Evolutionary conservation across 2,113 vertebrate genomes (phyloP), one percentile per base, ranked within the genome.

Genomic region (Psilopogon haemacephalus): DNA sequence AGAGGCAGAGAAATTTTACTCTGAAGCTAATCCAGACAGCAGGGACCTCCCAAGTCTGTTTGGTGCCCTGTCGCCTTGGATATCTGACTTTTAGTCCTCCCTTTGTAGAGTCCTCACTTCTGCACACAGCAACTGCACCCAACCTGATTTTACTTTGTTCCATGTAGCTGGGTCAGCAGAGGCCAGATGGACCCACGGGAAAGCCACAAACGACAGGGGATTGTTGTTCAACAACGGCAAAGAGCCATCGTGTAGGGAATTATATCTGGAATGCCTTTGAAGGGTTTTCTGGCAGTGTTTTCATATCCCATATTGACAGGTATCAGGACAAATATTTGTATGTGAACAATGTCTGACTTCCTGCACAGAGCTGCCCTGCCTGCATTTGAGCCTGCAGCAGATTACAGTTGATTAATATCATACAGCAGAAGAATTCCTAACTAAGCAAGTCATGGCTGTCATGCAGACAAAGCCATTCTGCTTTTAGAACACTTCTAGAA

Each of bases 341-440:
- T 78, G 32, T 50, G 88, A 91, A 85, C 69, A 77, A 69, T 42
- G 71, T 67, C 70, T 92, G 71, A 84, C 24, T 87, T 93, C 38
- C 56, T 83, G 37, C 46, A 93, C 42, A 62, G 64, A 88, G 32
- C 55, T 84, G 69, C 50, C 73, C 77, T 1, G 4, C 54, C 54
- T 81, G 24, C 37, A 73, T 82, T 74, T 78, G 42, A 90, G 48
- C 42, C 77, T 97, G 86, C 67, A 86, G 65, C 65, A 90, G 12
- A 64, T 90, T 90, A 75, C 33, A 80, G 77, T 93, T 94, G 94
- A 93, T 95, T 94, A 84, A 60, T 84, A 87, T 78, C 72, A 81
- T 80, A 86, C 44, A 85, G 12, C 19, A 90, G 48, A 24, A 93
- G 77, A 92, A 79, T 93, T 91, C 56, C 58, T 86, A 89, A 87